Base-by-base conservation (phyloP, 2,888 invertebrate species). In the Sphaerophoria rueppellii region DNA sequence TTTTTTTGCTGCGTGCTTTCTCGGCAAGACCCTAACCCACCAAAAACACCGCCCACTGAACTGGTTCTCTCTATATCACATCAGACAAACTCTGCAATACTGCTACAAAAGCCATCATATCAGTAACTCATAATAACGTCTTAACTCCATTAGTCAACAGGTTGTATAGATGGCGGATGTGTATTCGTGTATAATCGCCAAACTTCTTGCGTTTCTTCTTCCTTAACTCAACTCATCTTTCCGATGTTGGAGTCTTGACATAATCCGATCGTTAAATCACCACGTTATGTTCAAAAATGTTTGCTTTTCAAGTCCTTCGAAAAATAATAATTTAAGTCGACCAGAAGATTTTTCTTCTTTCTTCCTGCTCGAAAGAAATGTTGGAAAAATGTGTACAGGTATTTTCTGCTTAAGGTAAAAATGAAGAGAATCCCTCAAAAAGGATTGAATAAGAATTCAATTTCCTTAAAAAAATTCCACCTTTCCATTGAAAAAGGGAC, bases 111-210 rank as follows among this genome's bases (percentile, higher is more conserved):
- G 67, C 54, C 65, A 60, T 65, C 72, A 76, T 72, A 72, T 71
- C 83, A 67, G 74, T 83, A 72, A 83, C 67, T 83, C 83, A 83
- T 79, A 83, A 73, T 78, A 78, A 83, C 79, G 60, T 50, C 75
- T 67, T 75, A 61, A 75, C 79, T 75, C 46, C 72, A 80, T 83
- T 76, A 76, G 72, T 83, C 83, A 83, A 83, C 83, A 83, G 80
- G 80, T 82, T 24, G 79, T 81, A 40, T 5, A 60, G 4, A 11
- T 11, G 12, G 24, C 24, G 24, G 24, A 6, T 11, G 63, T 69
- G 34, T 14, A 9, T 9, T 2, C 12, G 9, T 12, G 6, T 2
- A 24, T 24, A 43, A 61, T 65, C 76, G 40, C 34, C 11, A 71
- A 52, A 60, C 60, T 48, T 32, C 40, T 48, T 11, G 35, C 9